Percentiles rank a stretch among this genome's conserved stretches.
Evolutionary conservation across 2,113 vertebrate genomes (phyloP).

Genomic region (Coregonus clupeaformis): DNA sequence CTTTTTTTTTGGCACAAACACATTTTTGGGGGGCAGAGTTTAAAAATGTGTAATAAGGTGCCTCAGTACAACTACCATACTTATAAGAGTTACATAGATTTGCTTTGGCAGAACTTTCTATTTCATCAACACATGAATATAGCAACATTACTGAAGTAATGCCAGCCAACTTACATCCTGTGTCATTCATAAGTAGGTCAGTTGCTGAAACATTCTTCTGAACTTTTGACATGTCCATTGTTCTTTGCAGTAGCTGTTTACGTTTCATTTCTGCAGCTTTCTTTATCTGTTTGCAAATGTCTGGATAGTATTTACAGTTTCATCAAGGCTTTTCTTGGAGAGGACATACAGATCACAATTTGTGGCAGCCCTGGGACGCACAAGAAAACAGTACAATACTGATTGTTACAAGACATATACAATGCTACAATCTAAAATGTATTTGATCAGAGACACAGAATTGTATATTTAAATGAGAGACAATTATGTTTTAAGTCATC

Average conservation of each 20-base stretch:
- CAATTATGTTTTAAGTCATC: no score
- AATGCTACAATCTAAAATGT: no score
- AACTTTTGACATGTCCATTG: not conserved
- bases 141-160: not conserved
- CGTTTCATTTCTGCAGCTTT: constrained; percentile 1
- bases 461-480: no score
- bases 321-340: constrained; percentile 30
- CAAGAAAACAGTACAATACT: not conserved
- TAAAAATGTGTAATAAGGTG: no score
- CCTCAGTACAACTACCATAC: no score
- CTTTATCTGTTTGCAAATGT: constrained; percentile 17
- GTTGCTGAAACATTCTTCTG: not conserved
- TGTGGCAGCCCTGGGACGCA: constrained; percentile 28
- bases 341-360: constrained; percentile 36
- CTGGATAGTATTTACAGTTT: constrained; percentile 27
- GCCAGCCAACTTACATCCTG: constrained; percentile 19
- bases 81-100: not conserved
- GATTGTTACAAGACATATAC: no score
- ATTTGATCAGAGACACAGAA: no score
- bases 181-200: not conserved
- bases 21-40: no score
- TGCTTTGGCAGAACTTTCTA: not conserved
- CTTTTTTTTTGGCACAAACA: no score
- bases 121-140: not conserved
- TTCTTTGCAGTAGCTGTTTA: not conserved